Evolutionary conservation across 1,140 invertebrate genomes (phyloP).

Genomic region (Propsilocerus akamusi): DNA sequence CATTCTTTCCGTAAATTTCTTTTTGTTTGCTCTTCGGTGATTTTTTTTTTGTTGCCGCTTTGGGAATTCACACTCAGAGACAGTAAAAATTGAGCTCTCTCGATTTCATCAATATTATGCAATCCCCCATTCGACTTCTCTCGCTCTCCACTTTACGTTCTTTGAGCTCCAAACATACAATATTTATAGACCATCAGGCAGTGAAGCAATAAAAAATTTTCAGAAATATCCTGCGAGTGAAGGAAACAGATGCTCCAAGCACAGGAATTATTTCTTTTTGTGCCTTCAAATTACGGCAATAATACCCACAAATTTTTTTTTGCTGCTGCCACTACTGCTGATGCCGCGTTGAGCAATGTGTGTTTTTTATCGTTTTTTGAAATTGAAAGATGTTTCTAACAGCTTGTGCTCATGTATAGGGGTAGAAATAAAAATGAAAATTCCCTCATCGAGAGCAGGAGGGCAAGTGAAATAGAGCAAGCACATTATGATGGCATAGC

Average conservation of each 20-base stretch:
- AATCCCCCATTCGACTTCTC: too few species aligned
- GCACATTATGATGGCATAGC: too few species aligned
- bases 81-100: neutral
- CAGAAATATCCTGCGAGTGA: neutral
- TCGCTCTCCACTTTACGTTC: neutral
- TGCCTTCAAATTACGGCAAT: constrained; percentile 1
- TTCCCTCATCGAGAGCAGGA: neutral
- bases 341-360: neutral
- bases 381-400: neutral
- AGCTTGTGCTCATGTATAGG: neutral
- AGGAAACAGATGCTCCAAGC: constrained; percentile 3
- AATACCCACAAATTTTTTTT: constrained; percentile 1
- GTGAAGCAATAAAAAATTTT: neutral
- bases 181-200: neutral
- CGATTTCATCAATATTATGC: too few species aligned
- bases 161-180: neutral
- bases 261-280: neutral
- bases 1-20: neutral
- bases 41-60: neutral
- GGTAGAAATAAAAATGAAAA: neutral
- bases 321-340: neutral
- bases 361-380: neutral
- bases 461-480: neutral
- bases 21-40: neutral
- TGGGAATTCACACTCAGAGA: neutral